These are phyloP conservation scores for Eupithecia tripunctaria DNA, from an alignment of 2,888 invertebrate genomes.

Conservation along the genomic window DNA sequence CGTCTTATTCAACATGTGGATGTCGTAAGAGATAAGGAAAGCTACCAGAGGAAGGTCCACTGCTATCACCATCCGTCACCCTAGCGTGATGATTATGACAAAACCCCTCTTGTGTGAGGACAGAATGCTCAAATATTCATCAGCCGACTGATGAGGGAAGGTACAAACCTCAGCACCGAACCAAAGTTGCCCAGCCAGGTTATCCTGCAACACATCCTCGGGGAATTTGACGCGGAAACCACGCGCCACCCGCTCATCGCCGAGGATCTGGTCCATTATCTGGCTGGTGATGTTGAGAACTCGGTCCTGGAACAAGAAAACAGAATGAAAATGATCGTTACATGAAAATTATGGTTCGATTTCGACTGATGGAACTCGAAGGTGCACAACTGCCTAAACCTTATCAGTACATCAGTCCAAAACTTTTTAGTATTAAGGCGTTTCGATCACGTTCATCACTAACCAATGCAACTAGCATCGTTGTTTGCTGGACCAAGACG, in stretches of 20 bases:
- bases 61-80: background rate
- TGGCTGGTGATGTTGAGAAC: slow-evolving; percentile 96
- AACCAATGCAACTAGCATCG: no score
- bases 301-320: slow-evolving; percentile 86
- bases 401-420: no score
- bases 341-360: no score
- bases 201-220: slow-evolving; percentile 99
- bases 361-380: no score
- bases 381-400: no score
- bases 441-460: no score
- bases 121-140: background rate
- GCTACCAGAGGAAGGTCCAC: background rate
- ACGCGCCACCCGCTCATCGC: slow-evolving; percentile 93
- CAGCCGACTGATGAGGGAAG: no score
- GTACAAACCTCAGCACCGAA: slow-evolving; percentile 96
- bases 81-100: background rate
- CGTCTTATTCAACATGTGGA: background rate
- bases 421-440: no score
- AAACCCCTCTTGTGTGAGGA: background rate
- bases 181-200: slow-evolving; percentile 99
- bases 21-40: background rate
- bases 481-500: no score
- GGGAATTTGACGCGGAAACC: slow-evolving; percentile 99
- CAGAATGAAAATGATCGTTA: no score
- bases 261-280: slow-evolving; percentile 97